These are phyloP conservation scores for Halichondria panicea DNA, from an alignment of 37 sponge, comb jelly and placozoan genomes.

Conservation along the genomic window DNA sequence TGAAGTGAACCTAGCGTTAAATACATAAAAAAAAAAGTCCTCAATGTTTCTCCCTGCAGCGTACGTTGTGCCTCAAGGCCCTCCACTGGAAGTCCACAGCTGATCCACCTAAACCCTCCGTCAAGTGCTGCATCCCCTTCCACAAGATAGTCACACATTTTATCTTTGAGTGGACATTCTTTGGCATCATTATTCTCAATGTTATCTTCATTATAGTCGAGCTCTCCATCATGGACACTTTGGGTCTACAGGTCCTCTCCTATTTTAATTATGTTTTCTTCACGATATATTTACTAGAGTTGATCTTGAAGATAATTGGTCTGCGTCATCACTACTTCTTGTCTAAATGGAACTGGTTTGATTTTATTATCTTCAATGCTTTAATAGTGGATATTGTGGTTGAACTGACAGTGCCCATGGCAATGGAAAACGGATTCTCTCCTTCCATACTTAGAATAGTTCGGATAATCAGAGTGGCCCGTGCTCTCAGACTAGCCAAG, in stretches of 20 bases:
- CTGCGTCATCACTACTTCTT: constrained; percentile 82
- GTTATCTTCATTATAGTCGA: constrained; percentile 61
- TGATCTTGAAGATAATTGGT: constrained; percentile 76
- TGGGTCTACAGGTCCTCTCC: constrained; percentile 17
- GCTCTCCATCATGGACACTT: constrained; percentile 20
- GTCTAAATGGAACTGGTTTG: constrained; percentile 75
- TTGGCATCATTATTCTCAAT: constrained; percentile 60
- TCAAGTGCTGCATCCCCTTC: constrained; percentile 10
- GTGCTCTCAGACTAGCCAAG: constrained; percentile 43
- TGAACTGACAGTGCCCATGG: constrained; percentile 18
- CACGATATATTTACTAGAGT: constrained; percentile 66
- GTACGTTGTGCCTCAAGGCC: constrained; percentile 10
- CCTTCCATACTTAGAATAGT: constrained; percentile 39
- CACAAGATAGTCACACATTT: constrained; percentile 45
- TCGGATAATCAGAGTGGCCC: constrained; percentile 52
- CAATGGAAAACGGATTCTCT: constrained; percentile 7
- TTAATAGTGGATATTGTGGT: constrained; percentile 66
- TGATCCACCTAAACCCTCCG: constrained; percentile 29
- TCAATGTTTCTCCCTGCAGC: constrained; percentile 11
- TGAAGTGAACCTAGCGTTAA: too few relatives aligned
- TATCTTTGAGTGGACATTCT: constrained; percentile 64
- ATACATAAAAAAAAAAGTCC: too few relatives aligned
- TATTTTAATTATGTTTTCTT: constrained; percentile 65
- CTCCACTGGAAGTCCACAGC: neutral
- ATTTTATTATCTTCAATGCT: constrained; percentile 68